Base-by-base conservation (phyloP, 1,140 invertebrate genomes). In the Scaptomyza pallida region DNA sequence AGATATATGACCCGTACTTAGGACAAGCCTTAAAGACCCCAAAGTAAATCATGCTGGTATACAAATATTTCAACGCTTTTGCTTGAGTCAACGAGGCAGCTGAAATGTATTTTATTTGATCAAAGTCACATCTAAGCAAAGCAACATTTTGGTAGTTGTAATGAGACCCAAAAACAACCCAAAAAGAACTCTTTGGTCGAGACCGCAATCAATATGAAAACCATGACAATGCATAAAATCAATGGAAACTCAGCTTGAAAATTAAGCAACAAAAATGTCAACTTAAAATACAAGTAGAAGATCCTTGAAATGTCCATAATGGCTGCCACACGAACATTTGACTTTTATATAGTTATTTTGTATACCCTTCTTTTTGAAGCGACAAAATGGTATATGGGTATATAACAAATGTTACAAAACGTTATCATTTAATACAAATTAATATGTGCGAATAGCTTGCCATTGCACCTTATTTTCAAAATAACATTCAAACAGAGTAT, bases 251-350 rank as follows among this genome's bases (percentile, higher is more conserved):
- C 60, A 57, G 17, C 60, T 86, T 21, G 16, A 71, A 52, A 48
- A 26, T 48, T 57, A 74, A 51, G 41, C 35, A 16, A 33, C 30
- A 56, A 43, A 51, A 59, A 59, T 33, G 37, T 41, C 63, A 79
- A 67, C 47, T 71, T 50, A 40, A 50, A 43, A 59, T 48, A 75
- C 48, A 57, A 57, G 43, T 13, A 45, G 17, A 62, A 54, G 35
- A 60, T 70, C 56, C 80, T 77, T 86, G 81, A 83, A 79, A 64
- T 76, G 64, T 70, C 40, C 45, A 57, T 51, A 63, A 50, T 55
- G 51, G 52, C 50, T 15, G 21, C 51, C 61, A 30, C 35, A 51
- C 47, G 33, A 16, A 23, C 16, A 23, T 52, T 51, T 55, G 16
- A 40, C 26, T 30, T 54, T 35, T 21, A 40, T 35, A 54, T 47